Conservation (phyloP, 2,888 invertebrate genomes). For the Diaperis boleti region DNA sequence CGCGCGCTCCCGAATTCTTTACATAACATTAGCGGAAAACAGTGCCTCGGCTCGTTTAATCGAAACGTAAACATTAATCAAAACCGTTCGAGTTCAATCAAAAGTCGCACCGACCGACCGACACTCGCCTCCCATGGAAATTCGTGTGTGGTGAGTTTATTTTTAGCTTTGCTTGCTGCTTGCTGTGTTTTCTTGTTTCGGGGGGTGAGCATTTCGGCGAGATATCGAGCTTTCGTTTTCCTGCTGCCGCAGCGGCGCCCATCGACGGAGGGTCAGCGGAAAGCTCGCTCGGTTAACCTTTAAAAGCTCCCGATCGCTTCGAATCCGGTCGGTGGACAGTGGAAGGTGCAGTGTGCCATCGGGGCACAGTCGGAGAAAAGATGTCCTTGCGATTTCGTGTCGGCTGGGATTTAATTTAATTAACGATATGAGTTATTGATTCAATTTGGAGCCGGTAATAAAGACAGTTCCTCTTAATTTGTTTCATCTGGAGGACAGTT, state of each 20-base stretch:
- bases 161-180: conserved; percentile 35
- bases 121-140: conserved; percentile 32
- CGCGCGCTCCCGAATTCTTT: conserved; percentile 43
- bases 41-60: conserved; percentile 44
- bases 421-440: too few species aligned
- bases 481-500: too few species aligned
- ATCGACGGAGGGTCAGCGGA: conserved; percentile 3
- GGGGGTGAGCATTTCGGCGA: background rate
- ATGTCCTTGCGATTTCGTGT: too few species aligned
- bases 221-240: background rate
- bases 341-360: too few species aligned
- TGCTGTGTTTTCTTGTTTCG: background rate
- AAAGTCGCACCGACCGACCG: conserved; percentile 16
- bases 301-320: conserved; percentile 9
- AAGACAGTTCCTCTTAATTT: too few species aligned
- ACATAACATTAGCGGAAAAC: conserved; percentile 42
- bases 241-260: background rate
- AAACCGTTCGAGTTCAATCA: conserved; percentile 20
- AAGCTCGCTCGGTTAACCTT: conserved; percentile 23
- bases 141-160: conserved; percentile 47
- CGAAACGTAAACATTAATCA: conserved; percentile 34
- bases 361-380: too few species aligned
- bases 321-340: conserved; percentile 3
- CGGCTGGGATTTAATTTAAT: too few species aligned
- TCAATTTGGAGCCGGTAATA: too few species aligned